phyloP scores from a whole-genome alignment of 2,888 invertebrate species.

The Rhagium mordax region DNA sequence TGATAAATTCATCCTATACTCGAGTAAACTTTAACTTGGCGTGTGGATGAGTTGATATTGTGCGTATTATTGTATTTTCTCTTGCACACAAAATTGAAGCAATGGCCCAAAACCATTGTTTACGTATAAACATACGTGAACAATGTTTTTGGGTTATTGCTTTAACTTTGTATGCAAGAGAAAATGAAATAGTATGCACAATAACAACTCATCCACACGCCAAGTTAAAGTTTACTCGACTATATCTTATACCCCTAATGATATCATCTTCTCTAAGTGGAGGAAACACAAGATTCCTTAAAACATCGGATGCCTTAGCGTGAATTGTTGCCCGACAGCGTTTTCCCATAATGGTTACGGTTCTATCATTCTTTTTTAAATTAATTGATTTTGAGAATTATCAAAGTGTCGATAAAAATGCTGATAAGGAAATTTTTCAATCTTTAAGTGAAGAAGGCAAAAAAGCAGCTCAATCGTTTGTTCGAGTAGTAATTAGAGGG shows the following conservation, averaged over 20 bases:
- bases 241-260: constrained; percentile 20
- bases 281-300: constrained; percentile 27
- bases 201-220: too few relatives aligned
- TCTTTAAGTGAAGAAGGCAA: neutral
- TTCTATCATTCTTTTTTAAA: constrained; percentile 2
- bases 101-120: too few relatives aligned
- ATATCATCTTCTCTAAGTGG: constrained; percentile 35
- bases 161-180: too few relatives aligned
- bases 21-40: too few relatives aligned
- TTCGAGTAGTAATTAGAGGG: neutral
- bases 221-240: too few relatives aligned
- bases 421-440: neutral
- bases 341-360: constrained; percentile 24
- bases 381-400: constrained; percentile 22
- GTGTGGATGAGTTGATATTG: too few relatives aligned
- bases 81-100: too few relatives aligned
- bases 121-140: too few relatives aligned
- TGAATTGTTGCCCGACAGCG: constrained; percentile 27
- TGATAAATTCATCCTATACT: neutral
- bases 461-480: neutral
- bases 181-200: too few relatives aligned
- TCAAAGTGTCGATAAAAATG: constrained; percentile 23
- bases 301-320: constrained; percentile 24
- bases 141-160: too few relatives aligned
- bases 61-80: too few relatives aligned